phyloP scores from a whole-genome alignment of 1,140 invertebrate species.

The Brachionus rubens region DNA sequence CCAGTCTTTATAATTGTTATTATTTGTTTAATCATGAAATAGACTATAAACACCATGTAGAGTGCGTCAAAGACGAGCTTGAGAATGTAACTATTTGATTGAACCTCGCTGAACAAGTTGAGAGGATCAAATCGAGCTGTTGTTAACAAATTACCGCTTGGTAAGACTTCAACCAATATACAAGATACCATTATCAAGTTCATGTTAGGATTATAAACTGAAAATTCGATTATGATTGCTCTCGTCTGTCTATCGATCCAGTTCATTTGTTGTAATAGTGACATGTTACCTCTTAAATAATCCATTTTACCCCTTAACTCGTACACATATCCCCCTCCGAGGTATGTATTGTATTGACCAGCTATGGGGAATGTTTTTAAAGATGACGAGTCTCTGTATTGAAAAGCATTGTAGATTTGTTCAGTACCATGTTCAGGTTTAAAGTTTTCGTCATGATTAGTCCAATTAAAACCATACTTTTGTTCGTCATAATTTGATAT shows the following conservation, averaged over 20 bases:
- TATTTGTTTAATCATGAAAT: constrained; percentile 62
- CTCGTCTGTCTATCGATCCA: constrained; percentile 65
- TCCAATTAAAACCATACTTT: constrained; percentile 48
- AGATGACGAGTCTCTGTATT: constrained; percentile 53
- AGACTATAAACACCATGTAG: constrained; percentile 59
- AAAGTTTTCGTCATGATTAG: constrained; percentile 47
- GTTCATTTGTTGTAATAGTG: constrained; percentile 55
- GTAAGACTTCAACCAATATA: constrained; percentile 62
- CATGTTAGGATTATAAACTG: constrained; percentile 65
- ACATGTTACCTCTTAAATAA: constrained; percentile 55
- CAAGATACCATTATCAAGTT: constrained; percentile 64
- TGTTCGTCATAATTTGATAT: background rate
- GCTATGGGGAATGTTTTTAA: constrained; percentile 61
- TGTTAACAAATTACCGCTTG: constrained; percentile 62
- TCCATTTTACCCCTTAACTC: constrained; percentile 58
- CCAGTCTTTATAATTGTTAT: constrained; percentile 50
- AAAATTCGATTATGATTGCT: constrained; percentile 65
- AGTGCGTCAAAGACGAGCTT: constrained; percentile 47
- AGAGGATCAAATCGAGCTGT: constrained; percentile 62
- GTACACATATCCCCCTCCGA: constrained; percentile 65
- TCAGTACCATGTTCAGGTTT: background rate
- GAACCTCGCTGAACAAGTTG: constrained; percentile 46
- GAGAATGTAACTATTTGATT: constrained; percentile 52
- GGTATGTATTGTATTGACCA: constrained; percentile 61
- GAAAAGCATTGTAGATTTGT: constrained; percentile 54